Evolutionary conservation across 2,888 invertebrate species (phyloP), one percentile per base, ranked within the genome.

Genomic region (Ditula angustiorana): DNA sequence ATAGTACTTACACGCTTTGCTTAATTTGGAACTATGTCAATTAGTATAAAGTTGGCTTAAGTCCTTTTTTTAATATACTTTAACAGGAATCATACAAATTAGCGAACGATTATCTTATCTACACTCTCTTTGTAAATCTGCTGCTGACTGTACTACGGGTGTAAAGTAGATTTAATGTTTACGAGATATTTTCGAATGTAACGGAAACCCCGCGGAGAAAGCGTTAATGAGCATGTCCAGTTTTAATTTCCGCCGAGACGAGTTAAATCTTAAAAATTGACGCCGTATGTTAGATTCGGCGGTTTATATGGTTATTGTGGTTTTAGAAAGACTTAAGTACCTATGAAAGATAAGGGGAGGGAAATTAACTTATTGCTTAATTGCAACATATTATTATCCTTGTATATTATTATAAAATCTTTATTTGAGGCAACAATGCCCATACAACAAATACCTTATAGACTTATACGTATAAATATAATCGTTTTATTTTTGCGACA

Each of bases 191-290:
- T 78, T 74, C 71, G 80, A 81, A 81, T 80, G 76, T 85, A 86
- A 86, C 87, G 86, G 88, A 86, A 87, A 86, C 79, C 75, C 73
- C 70, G 66, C 69, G 80, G 90, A 79, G 91, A 91, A 91, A 91
- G 91, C 82, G 76, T 77, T 88, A 88, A 90, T 88, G 84, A 85
- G 80, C 74, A 80, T 83, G 78, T 79, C 80, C 80, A 84, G 81
- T 88, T 87, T 88, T 87, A 85, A 88, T 87, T 86, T 86, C 79
- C 82, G 77, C 78, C 79, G 82, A 82, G 78, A 82, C 71, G 71
- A 74, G 70, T 82, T 77, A 78, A 76, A 78, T 71, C 62, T 77
- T 64, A 50, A 52, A 66, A 66, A 30, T 28, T 58, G 37, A 47
- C 53, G 53, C 59, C 55, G 35, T 47, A 64, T 67, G 68, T 71